Percentiles rank a stretch among this genome's conserved stretches.
phyloP scores from a whole-genome alignment of 2,888 invertebrate genomes.

The Cantharis rustica region DNA sequence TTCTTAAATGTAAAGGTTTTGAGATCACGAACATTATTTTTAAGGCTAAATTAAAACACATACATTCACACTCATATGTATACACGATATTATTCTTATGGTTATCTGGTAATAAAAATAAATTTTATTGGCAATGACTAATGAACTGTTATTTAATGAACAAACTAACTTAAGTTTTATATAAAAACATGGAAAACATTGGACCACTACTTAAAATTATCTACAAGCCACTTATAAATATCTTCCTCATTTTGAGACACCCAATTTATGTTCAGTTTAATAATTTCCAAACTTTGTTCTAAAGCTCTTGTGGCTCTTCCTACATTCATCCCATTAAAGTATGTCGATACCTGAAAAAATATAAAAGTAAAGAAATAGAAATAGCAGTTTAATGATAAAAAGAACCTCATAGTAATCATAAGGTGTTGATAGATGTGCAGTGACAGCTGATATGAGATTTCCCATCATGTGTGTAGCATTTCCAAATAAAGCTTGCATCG shows the following conservation, averaged over 20 bases:
- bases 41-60: constrained; percentile 23
- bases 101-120: constrained; percentile 25
- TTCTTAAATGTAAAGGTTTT: constrained; percentile 9
- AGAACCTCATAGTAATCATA: constrained; percentile 77
- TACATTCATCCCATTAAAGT: constrained; percentile 56
- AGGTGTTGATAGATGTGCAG: constrained; percentile 71
- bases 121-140: constrained; percentile 18
- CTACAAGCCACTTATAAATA: constrained; percentile 54
- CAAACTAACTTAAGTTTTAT: background rate
- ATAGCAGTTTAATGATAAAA: constrained; percentile 13
- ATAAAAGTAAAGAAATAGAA: background rate
- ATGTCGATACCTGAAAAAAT: constrained; percentile 51
- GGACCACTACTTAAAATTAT: constrained; percentile 40
- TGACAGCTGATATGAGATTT: constrained; percentile 66
- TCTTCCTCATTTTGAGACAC: constrained; percentile 65
- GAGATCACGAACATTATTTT: constrained; percentile 8
- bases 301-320: constrained; percentile 61
- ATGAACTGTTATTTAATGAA: background rate
- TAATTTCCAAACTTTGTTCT: constrained; percentile 77
- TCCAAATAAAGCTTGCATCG: constrained; percentile 66
- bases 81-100: constrained; percentile 22
- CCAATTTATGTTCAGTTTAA: constrained; percentile 83
- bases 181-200: constrained; percentile 10
- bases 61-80: constrained; percentile 29
- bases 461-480: constrained; percentile 68